phyloP scores from a whole-genome alignment of 2,888 invertebrate species.

The Drosophila prostipennis region DNA sequence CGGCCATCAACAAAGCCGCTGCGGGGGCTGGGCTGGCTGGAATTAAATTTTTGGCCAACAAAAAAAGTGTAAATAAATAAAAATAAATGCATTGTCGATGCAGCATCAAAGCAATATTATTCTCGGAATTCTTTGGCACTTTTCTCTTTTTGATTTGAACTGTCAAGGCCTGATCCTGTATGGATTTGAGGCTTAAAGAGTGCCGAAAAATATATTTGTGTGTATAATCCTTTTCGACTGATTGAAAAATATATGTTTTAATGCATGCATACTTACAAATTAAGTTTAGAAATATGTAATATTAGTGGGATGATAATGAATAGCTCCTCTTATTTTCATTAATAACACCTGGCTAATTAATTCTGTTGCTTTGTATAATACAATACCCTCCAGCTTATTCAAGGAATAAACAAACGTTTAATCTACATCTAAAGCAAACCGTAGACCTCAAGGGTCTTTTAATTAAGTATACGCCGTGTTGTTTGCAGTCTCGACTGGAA shows the following conservation, averaged over 20 bases:
- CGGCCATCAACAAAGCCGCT: conserved; percentile 38
- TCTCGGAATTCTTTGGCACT: conserved; percentile 3
- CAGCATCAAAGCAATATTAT: conserved; percentile 23
- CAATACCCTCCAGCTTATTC: conserved; percentile 5
- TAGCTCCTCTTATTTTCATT: not conserved
- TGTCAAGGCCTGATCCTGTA: conserved; percentile 12
- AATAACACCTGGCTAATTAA: conserved; percentile 17
- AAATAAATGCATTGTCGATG: conserved; percentile 48
- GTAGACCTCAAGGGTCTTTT: conserved; percentile 10
- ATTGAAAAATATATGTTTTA: too few relatives aligned
- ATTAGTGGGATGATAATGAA: not conserved
- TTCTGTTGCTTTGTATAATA: not conserved
- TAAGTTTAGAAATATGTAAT: too few relatives aligned
- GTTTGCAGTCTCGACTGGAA: conserved; percentile 6
- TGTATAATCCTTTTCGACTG: too few relatives aligned
- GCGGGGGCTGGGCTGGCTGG: conserved; percentile 8
- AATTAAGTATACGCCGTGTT: conserved; percentile 40
- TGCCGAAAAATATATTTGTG: too few relatives aligned
- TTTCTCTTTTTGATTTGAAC: conserved; percentile 42
- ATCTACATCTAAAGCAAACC: not conserved
- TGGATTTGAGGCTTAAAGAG: not conserved
- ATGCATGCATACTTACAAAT: too few relatives aligned
- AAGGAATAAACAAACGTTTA: not conserved
- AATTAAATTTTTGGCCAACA: conserved; percentile 15
- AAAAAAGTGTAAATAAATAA: not conserved